These are phyloP conservation scores for Chironomus striatipennis DNA, from an alignment of 1,140 invertebrate species.

Conservation along the genomic window DNA sequence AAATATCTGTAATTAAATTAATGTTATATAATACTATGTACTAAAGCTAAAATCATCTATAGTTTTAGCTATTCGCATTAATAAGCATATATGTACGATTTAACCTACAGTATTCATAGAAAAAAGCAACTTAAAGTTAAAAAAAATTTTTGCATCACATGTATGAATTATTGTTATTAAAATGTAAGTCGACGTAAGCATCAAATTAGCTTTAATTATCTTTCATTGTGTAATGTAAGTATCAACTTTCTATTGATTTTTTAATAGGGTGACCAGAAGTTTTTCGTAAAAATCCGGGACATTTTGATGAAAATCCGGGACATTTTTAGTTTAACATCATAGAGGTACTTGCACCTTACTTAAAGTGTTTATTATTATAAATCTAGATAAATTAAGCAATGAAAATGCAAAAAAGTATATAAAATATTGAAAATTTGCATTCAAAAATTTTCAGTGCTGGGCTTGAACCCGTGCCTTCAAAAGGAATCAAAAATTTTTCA, in stretches of 20 bases:
- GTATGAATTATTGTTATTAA: not conserved
- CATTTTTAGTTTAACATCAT: too few species aligned
- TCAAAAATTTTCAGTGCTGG: too few species aligned
- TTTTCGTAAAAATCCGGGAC: too few species aligned
- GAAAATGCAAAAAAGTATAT: too few species aligned
- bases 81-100: not conserved
- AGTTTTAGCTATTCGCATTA: not conserved
- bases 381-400: too few species aligned
- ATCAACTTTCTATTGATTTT: not conserved
- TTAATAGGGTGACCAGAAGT: too few species aligned
- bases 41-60: not conserved
- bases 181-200: not conserved
- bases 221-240: not conserved
- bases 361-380: too few species aligned
- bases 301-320: too few species aligned
- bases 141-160: not conserved
- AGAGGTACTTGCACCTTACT: too few species aligned
- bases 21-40: not conserved
- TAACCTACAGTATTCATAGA: constrained; percentile 6
- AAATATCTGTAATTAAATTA: not conserved
- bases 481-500: too few species aligned
- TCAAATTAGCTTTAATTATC: constrained; percentile 3
- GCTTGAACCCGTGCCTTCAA: too few species aligned
- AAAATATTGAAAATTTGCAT: too few species aligned
- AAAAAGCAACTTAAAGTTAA: not conserved